Evolutionary conservation across 2,113 vertebrate species (phyloP), one percentile per base, ranked within the genome.

Genomic region (Ammodramus savannarum): DNA sequence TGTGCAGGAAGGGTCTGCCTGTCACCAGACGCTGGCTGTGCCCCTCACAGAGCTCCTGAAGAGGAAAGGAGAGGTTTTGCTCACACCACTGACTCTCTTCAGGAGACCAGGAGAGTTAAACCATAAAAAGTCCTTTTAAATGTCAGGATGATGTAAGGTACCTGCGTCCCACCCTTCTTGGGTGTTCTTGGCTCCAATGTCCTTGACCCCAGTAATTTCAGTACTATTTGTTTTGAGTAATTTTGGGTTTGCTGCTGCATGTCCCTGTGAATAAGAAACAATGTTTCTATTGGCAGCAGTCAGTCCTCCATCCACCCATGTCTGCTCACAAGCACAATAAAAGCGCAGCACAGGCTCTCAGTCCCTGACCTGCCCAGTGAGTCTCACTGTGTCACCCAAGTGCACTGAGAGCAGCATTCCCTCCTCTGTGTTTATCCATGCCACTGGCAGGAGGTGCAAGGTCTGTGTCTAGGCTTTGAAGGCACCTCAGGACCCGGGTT

Each of bases 201-300:
- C 65, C 78, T 72, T 96, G 93, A 96, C 93, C 93, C 78, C 87
- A 80, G 75, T 94, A 85, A 96, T 97, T 95, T 85, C 89, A 86
- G 82, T 83, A 16, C 94, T 93, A 83, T 93, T 96, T 96, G 89
- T 96, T 97, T 95, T 77, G 75, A 96, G 91, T 96, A 91, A 95
- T 91, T 95, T 90, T 94, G 78, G 87, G 31, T 93, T 94, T 95
- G 93, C 92, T 95, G 78, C 90, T 90, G 90, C 96, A 86, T 90
- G 95, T 94, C 91, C 81, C 76, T 62, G 67, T 88, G 95, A 97
- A 96, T 86, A 90, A 88, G 90, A 91, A 94, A 48, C 78, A 85
- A 65, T 96, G 93, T 97, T 97, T 95, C 96, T 85, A 57, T 96
- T 96, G 95, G 95, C 96, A 97, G 54, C 68, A 89, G 61, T 44